Conservation (phyloP, 2,888 invertebrate species). For the Copidosoma aretas region DNA sequence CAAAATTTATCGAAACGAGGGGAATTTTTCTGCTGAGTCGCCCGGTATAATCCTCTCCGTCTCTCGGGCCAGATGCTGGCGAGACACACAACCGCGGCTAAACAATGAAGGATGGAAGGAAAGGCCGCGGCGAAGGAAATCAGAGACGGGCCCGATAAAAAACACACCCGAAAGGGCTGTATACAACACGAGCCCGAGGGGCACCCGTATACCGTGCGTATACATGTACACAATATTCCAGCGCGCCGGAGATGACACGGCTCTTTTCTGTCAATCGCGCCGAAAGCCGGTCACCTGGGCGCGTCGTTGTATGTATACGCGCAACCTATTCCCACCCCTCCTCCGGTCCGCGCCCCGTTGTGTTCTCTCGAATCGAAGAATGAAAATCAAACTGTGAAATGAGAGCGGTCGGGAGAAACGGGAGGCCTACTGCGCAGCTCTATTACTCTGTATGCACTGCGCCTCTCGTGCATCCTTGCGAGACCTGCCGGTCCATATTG, state of each 20-base stretch:
- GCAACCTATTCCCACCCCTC: background rate
- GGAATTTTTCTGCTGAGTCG: background rate
- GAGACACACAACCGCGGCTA: too few relatives aligned
- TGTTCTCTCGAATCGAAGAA: slow-evolving; percentile 31
- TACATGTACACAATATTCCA: too few relatives aligned
- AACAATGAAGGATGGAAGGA: background rate
- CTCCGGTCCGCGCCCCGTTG: background rate
- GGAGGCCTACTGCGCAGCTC: too few relatives aligned
- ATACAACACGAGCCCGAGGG: too few relatives aligned
- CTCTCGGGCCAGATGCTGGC: too few relatives aligned
- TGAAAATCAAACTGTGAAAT: slow-evolving; percentile 41
- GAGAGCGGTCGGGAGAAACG: slow-evolving; percentile 28
- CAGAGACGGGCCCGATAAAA: slow-evolving; percentile 38
- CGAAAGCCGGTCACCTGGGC: background rate
- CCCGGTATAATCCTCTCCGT: background rate
- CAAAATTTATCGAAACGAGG: background rate
- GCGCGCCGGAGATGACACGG: slow-evolving; percentile 53
- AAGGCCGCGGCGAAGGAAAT: slow-evolving; percentile 42
- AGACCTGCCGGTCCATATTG: too few relatives aligned
- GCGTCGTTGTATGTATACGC: background rate
- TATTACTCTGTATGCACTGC: too few relatives aligned
- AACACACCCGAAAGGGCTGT: too few relatives aligned
- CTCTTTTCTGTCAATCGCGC: slow-evolving; percentile 59
- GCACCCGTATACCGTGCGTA: too few relatives aligned
- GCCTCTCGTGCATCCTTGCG: too few relatives aligned